Percentiles rank a stretch among this genome's conserved stretches.
Conservation (phyloP, 2,113 vertebrate species). For the Ptilonorhynchus violaceus region DNA sequence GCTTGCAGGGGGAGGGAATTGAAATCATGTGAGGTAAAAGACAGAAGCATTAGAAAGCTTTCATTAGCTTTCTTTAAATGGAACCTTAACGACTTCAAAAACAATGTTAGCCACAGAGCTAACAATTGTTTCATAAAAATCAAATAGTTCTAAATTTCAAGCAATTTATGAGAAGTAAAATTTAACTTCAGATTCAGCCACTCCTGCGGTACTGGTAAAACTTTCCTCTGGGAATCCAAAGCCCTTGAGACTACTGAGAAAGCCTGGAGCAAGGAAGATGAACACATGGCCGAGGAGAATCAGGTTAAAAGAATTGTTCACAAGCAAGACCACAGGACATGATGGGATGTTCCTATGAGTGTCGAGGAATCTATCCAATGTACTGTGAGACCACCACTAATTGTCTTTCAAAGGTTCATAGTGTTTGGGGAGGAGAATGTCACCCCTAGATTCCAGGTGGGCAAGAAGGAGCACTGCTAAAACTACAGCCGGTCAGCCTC, state of each 20-base stretch:
- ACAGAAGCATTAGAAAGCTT: not conserved
- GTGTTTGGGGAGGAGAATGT: not conserved
- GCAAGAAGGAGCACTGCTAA: not conserved
- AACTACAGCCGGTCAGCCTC: not conserved
- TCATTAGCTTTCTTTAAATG: not conserved
- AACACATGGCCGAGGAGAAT: not conserved
- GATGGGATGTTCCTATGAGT: not conserved
- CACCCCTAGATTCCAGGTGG: not conserved
- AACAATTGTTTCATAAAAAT: not conserved
- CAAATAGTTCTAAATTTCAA: not conserved
- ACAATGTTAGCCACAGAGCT: not conserved
- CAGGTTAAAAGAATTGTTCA: not conserved
- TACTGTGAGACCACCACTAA: not conserved
- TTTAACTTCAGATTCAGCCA: not conserved
- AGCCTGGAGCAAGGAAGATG: not conserved
- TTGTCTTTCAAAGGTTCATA: not conserved
- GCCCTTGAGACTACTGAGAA: not conserved
- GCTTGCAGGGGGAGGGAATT: not conserved
- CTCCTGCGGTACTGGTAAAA: not conserved
- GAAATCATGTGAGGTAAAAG: not conserved
- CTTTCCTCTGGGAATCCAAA: not conserved
- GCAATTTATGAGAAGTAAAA: not conserved
- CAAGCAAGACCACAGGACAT: not conserved
- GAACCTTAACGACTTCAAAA: not conserved
- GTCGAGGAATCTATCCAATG: not conserved